These are phyloP conservation scores for Lepus timidus DNA, from an alignment of 2,113 vertebrate genomes.

Conservation along the genomic window DNA sequence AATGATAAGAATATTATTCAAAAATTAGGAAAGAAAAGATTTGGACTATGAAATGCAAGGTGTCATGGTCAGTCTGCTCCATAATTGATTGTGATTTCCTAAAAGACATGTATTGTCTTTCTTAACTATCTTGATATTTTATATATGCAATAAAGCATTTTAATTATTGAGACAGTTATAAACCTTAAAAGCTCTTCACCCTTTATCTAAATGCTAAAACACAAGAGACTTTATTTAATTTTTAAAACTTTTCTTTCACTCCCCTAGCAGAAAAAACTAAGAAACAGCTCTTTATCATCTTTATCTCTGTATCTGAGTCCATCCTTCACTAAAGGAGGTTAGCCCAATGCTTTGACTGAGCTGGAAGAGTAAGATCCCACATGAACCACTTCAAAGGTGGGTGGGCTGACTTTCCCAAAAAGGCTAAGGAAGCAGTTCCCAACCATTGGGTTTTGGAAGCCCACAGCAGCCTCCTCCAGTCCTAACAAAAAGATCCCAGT, in stretches of 20 bases:
- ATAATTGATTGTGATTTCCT: not conserved
- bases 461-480: not conserved
- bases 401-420: not conserved
- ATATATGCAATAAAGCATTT: not conserved
- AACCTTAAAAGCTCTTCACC: not conserved
- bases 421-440: not conserved
- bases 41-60: not conserved
- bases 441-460: constrained; percentile 27
- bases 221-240: not conserved
- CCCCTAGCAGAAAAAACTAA: not conserved
- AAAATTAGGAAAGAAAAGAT: constrained; percentile 50
- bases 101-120: constrained; percentile 20
- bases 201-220: constrained; percentile 11
- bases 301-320: not conserved
- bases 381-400: not conserved
- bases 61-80: not conserved
- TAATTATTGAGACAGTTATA: not conserved
- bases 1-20: constrained; percentile 50
- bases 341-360: not conserved
- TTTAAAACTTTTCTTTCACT: not conserved
- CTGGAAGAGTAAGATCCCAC: not conserved
- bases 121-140: constrained; percentile 17
- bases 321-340: not conserved
- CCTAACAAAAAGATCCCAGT: not conserved
- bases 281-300: not conserved